These are phyloP conservation scores for Philereme transversata DNA, from an alignment of 2,888 invertebrate species.

Conservation along the genomic window DNA sequence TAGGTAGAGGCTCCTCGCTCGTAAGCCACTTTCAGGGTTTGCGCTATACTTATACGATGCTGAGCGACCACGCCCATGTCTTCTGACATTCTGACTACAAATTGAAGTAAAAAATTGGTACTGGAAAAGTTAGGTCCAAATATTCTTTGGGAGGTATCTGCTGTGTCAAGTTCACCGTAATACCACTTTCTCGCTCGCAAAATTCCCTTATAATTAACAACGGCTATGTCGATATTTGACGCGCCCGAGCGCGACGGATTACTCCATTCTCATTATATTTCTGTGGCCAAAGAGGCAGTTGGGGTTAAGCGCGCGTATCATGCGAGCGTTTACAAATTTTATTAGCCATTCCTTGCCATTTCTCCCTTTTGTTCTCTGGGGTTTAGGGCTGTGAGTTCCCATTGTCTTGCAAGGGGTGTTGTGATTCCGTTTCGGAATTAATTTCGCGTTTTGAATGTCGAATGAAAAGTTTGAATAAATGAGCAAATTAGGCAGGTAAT, in stretches of 20 bases:
- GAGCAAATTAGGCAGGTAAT: conserved; percentile 31
- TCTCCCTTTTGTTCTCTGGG: conserved; percentile 60
- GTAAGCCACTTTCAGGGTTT: no score
- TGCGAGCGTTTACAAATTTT: conserved; percentile 80
- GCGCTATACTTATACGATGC: no score
- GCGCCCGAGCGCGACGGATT: conserved; percentile 60
- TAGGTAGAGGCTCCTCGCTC: no score
- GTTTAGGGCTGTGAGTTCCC: conserved; percentile 25
- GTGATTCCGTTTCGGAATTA: conserved; percentile 29
- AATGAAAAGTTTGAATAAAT: conserved; percentile 32
- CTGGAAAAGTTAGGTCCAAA: no score
- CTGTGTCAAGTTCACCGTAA: conserved; percentile 19
- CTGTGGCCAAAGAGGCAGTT: conserved; percentile 59
- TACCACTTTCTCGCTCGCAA: conserved; percentile 6
- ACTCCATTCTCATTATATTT: conserved; percentile 66
- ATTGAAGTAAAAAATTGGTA: no score
- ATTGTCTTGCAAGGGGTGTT: conserved; percentile 36
- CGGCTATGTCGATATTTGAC: conserved; percentile 43
- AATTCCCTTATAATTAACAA: conserved; percentile 25
- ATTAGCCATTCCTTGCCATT: conserved; percentile 66
- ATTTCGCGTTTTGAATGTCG: conserved; percentile 30
- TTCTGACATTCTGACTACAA: no score
- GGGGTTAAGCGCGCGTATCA: conserved; percentile 79
- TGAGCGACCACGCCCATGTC: no score
- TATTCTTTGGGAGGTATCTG: conserved; percentile 3